Base-by-base conservation (phyloP, 2,888 invertebrate species). In the Drosophila multiciliata region DNA sequence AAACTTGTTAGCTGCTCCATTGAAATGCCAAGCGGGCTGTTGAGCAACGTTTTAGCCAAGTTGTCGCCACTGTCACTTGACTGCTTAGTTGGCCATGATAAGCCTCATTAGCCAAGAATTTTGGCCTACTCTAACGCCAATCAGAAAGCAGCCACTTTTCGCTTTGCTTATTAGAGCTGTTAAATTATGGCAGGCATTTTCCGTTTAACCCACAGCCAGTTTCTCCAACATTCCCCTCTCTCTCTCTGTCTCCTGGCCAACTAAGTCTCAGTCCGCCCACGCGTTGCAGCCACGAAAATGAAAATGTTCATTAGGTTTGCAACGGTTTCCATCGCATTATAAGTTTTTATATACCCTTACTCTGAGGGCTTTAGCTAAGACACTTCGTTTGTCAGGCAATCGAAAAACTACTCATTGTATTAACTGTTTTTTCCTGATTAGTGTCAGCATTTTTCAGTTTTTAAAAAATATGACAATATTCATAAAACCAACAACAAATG, bases 291-390 rank as follows among this genome's bases (percentile, higher is more conserved):
- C 55, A 65, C 55, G 71, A 80, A 87, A 84, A 85, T 88, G 80
- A 85, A 85, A 85, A 85, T 87, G 85, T 85, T 88, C 85, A 85
- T 85, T 85, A 85, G 88, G 68, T 85, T 87, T 87, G 84, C 86
- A 87, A 87, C 85, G 84, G 84, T 87, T 87, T 85, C 73, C 86
- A 72, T 83, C 79, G 74, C 76, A 73, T 83, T 83, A 88, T 85
- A 86, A 82, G 89, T 88, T 86, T 66, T 36, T 15, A 2, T 5
- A 55, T 72, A 63, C 80, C 3, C 78, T 71, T 15, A 9, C 0
- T 0, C 12, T 3, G 20, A 5, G 26, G 23, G 2, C 4, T 1
- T 35, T n/a, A 4, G 20, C 45, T 53, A 9, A 0, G 32, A 0
- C 0, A n/a, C 1, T 6, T n/a, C 11, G 35, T 36, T 45, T 45